Conservation (phyloP, 2,888 invertebrate genomes). For the Lymantria dispar region DNA sequence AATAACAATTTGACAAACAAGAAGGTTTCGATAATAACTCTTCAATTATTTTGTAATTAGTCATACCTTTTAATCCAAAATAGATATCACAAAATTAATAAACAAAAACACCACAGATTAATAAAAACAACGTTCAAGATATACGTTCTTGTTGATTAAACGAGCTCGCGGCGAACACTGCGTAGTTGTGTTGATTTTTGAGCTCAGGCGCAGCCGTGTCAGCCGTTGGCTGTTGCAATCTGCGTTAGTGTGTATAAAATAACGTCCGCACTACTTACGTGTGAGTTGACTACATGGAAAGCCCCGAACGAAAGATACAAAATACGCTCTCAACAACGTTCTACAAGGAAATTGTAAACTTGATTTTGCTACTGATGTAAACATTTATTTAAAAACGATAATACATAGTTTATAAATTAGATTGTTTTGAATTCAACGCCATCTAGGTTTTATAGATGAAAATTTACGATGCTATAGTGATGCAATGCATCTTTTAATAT, state of each 20-base stretch:
- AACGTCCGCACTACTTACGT: slow-evolving; percentile 11
- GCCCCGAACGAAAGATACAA: slow-evolving; percentile 15
- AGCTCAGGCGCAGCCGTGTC: not conserved
- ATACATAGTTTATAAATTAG: too few relatives aligned
- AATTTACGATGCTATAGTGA: too few relatives aligned
- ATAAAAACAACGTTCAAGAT: not conserved
- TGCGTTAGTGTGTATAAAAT: slow-evolving; percentile 15
- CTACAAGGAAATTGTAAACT: not conserved
- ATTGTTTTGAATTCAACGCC: too few relatives aligned
- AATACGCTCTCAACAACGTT: not conserved
- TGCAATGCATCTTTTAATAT: too few relatives aligned
- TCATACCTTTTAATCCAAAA: not conserved
- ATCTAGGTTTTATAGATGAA: too few relatives aligned
- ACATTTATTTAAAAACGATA: too few relatives aligned
- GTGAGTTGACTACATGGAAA: slow-evolving; percentile 42
- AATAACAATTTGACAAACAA: not conserved
- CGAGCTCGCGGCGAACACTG: slow-evolving; percentile 16
- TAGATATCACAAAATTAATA: not conserved
- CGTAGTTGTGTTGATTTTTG: slow-evolving; percentile 9
- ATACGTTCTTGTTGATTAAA: slow-evolving; percentile 4
- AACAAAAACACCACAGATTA: not conserved
- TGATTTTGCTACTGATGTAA: too few relatives aligned
- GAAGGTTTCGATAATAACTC: not conserved
- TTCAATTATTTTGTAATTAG: not conserved
- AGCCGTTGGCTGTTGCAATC: slow-evolving; percentile 17